Base-by-base conservation (phyloP, 1,140 invertebrate genomes). In the Cyrtorhinus lividipennis region DNA sequence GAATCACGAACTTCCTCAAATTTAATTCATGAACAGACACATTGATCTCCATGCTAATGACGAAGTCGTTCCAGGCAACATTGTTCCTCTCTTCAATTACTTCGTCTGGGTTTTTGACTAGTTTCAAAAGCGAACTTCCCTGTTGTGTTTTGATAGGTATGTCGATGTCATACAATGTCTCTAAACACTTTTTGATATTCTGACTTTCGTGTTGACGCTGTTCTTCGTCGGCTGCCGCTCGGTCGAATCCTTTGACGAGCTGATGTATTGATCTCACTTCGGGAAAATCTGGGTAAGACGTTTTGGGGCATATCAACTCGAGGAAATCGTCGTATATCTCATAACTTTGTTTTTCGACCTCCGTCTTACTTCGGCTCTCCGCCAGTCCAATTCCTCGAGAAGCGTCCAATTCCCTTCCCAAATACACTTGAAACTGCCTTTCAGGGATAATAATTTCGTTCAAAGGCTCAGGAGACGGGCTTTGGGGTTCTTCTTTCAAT, bases 1-100 rank as follows among this genome's bases (percentile, higher is more conserved):
- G 73, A 27, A 86, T 80, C 1, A 73, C 71, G 66, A 79, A 82
- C 66, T 81, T 81, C n/a, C 84, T 73, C 44, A 86, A 72, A 74
- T 86, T 86, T 0, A 86, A 73, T 67, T 83, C 81, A 0, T 77
- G 76, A 61, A 73, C 71, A n/a, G 70, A 66, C 56, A 75, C 65
- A 12, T 68, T 67, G 5, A 71, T 70, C 24, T 68, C 72, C 1
- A 78, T 70, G 20, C 48, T 53, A 5, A 22, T 22, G 10, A 53
- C 20, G 20, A 53, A 53, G 5, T 53, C 12, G 20, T 53, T 53
- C 48, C 48, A 53, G 5, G 12, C 10, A 5, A 22, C 68, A 18
- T 68, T 63, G 0, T 72, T 70, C 8, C 72, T 64, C 2, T 71
- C 68, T 48, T 70, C 70, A 62, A 74, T 75, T 1, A 73, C 61